These are phyloP conservation scores for Euura saliciscinereae DNA, from an alignment of 1,140 invertebrate species.

Conservation along the genomic window DNA sequence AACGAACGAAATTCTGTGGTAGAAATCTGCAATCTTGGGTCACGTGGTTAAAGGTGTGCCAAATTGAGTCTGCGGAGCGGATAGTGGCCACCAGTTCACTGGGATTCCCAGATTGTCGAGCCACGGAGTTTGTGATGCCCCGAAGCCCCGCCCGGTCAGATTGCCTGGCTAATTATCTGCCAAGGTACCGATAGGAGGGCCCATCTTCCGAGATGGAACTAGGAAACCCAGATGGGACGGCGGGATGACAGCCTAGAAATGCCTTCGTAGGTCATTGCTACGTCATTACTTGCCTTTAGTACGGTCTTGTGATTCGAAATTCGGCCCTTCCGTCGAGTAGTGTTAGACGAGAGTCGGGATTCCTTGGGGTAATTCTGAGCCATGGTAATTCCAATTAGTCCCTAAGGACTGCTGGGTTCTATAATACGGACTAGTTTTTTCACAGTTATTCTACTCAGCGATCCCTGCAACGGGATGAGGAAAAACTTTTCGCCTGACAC, in stretches of 20 bases:
- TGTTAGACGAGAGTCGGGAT: not conserved
- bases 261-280: slow-evolving; percentile 53
- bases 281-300: slow-evolving; percentile 55
- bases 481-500: too few relatives aligned
- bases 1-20: not conserved
- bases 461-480: too few relatives aligned
- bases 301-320: slow-evolving; percentile 25
- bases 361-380: slow-evolving; percentile 9
- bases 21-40: not conserved
- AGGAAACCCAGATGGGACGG: slow-evolving; percentile 12
- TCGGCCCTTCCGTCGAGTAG: not conserved
- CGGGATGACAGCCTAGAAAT: not conserved
- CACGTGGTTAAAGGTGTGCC: not conserved
- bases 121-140: slow-evolving; percentile 30
- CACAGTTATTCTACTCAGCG: too few relatives aligned
- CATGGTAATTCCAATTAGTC: not conserved
- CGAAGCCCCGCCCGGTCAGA: slow-evolving; percentile 34
- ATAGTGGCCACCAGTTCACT: not conserved
- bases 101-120: not conserved
- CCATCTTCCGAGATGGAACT: slow-evolving; percentile 49
- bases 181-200: slow-evolving; percentile 20
- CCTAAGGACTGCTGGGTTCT: too few relatives aligned
- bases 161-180: slow-evolving; percentile 4
- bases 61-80: not conserved
- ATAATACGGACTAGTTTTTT: too few relatives aligned